Evolutionary conservation across 1,140 invertebrate species (phyloP).

Genomic region (Archegozetes longisetosus): DNA sequence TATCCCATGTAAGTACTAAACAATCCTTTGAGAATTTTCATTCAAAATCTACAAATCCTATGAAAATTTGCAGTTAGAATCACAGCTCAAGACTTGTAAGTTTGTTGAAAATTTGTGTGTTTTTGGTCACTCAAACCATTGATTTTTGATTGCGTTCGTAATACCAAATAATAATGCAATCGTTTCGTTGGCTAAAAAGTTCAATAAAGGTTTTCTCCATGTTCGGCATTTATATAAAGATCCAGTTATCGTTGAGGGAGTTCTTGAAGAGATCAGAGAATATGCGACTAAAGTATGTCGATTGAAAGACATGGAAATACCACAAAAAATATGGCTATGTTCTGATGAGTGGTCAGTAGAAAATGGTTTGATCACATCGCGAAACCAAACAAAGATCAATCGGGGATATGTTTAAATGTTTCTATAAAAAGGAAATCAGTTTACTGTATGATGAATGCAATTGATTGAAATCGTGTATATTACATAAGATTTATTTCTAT

Average conservation of each 20-base stretch:
- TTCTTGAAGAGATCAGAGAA: slow-evolving; percentile 55
- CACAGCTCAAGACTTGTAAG: slow-evolving; percentile 63
- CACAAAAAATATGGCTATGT: slow-evolving; percentile 69
- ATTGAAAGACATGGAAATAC: slow-evolving; percentile 76
- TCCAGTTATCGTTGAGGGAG: slow-evolving; percentile 50
- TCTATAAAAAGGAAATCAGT: no score
- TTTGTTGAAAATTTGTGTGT: slow-evolving; percentile 90
- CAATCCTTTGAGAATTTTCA: no score
- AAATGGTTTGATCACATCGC: slow-evolving; percentile 88
- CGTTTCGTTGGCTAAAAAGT: slow-evolving; percentile 44
- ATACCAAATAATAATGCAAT: slow-evolving; percentile 57
- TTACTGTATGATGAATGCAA: no score
- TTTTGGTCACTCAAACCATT: slow-evolving; percentile 67
- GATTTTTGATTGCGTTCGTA: slow-evolving; percentile 72
- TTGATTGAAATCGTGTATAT: no score
- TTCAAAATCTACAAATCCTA: no score
- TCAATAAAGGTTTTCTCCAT: slow-evolving; percentile 31
- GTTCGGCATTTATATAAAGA: slow-evolving; percentile 59
- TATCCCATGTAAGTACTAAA: no score
- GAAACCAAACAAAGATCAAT: slow-evolving; percentile 93
- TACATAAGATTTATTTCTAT: no score
- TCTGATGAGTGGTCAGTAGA: slow-evolving; percentile 89
- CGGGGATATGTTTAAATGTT: slow-evolving; percentile 82
- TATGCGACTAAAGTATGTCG: slow-evolving; percentile 52
- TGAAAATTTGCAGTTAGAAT: slow-evolving; percentile 24